phyloP scores from a whole-genome alignment of 2,797 vertebrate genomes.

The Melanotaenia trifasciata region DNA sequence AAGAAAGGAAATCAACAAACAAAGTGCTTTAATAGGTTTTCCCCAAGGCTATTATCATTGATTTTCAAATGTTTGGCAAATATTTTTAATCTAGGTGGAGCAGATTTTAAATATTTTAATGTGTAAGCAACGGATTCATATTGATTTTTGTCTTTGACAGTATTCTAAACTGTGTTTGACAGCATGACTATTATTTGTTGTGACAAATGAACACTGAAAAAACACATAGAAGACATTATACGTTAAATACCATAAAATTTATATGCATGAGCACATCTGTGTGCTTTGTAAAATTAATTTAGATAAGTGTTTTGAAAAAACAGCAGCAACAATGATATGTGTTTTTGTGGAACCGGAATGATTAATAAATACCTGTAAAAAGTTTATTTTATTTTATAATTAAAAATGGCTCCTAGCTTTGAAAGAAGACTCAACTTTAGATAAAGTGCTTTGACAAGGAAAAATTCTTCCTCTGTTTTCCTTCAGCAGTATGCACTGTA shows the following conservation, averaged over 20 bases:
- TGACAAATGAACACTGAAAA: neutral
- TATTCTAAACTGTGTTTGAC: neutral
- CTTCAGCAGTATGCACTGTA: constrained; percentile 1
- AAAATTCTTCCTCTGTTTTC: neutral
- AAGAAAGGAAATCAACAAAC: neutral
- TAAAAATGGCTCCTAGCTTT: neutral
- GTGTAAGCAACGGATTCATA: neutral
- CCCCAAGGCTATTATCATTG: neutral
- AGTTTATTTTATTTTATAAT: constrained; percentile 1
- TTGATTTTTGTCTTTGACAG: neutral
- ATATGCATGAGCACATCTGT: neutral
- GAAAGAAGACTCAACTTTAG: neutral
- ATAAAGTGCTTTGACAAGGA: neutral
- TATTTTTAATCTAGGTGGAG: neutral
- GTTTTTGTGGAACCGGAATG: neutral
- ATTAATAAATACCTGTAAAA: neutral
- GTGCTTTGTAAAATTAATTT: neutral
- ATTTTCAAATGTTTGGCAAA: neutral
- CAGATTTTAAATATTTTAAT: neutral
- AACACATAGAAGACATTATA: neutral
- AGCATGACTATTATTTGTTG: neutral
- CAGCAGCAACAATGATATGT: neutral
- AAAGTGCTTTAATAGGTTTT: neutral
- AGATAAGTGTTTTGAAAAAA: neutral
- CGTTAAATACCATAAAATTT: neutral